phyloP scores from a whole-genome alignment of 2,113 vertebrate genomes.

The Psittacus erithacus region DNA sequence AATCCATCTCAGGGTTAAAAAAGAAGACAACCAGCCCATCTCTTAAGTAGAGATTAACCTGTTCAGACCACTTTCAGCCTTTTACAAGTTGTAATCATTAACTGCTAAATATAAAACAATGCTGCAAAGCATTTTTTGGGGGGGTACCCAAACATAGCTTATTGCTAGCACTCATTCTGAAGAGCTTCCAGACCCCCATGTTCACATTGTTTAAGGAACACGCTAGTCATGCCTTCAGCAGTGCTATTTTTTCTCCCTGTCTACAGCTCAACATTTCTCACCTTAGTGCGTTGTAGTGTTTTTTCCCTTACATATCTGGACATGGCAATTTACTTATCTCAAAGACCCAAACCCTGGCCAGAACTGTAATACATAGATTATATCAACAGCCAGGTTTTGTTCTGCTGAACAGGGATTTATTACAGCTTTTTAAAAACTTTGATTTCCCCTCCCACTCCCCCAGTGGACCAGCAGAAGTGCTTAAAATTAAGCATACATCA shows the following conservation, averaged over 20 bases:
- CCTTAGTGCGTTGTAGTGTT: background rate
- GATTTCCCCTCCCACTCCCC: background rate
- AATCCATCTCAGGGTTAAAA: background rate
- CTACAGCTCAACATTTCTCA: background rate
- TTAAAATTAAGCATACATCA: background rate
- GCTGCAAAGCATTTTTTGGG: background rate
- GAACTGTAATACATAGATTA: background rate
- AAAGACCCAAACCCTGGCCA: background rate
- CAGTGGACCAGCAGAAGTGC: background rate
- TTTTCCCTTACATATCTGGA: background rate
- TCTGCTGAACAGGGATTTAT: background rate
- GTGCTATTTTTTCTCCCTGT: background rate
- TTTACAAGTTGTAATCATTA: background rate
- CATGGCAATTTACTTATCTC: background rate
- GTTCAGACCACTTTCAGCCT: background rate
- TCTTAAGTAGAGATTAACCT: background rate
- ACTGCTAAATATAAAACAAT: background rate
- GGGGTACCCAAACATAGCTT: background rate
- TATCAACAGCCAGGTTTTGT: background rate
- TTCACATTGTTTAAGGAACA: background rate
- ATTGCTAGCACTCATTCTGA: background rate
- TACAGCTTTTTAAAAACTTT: rapidly evolving
- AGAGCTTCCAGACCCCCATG: background rate
- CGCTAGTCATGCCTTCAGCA: background rate
- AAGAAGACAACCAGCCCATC: background rate